Percentiles rank a stretch among this genome's conserved stretches.
Conservation (phyloP, 2,888 invertebrate genomes). For the Tyria jacobaeae region DNA sequence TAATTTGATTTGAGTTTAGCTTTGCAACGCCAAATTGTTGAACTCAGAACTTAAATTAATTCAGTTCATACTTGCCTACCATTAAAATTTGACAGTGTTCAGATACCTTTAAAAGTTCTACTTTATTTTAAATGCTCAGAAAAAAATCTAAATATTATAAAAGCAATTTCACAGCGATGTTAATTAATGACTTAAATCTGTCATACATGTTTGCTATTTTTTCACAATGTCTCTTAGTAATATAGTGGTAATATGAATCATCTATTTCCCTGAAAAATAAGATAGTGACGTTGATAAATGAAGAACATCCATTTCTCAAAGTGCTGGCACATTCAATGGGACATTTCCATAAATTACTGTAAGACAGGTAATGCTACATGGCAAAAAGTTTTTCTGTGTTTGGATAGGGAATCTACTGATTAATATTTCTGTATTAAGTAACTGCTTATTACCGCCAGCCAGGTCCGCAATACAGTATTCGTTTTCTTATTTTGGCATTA, state of each 20-base stretch:
- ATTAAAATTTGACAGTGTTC: background rate
- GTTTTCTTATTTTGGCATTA: too few relatives aligned
- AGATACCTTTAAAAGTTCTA: background rate
- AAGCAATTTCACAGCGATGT: slow-evolving; percentile 16
- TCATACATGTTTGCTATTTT: slow-evolving; percentile 14
- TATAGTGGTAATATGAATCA: slow-evolving; percentile 47
- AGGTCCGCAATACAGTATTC: too few relatives aligned
- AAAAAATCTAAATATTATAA: background rate
- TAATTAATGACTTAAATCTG: slow-evolving; percentile 20
- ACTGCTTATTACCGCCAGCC: too few relatives aligned
- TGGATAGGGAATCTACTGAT: background rate
- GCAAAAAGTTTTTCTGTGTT: slow-evolving; percentile 5
- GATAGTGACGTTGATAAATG: slow-evolving; percentile 71
- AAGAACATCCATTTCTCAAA: slow-evolving; percentile 72
- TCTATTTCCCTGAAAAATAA: slow-evolving; percentile 57
- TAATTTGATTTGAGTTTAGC: too few relatives aligned
- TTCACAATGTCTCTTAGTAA: slow-evolving; percentile 22
- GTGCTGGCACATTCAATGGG: slow-evolving; percentile 64
- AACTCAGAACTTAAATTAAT: too few relatives aligned
- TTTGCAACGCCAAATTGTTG: too few relatives aligned
- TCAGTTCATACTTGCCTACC: background rate
- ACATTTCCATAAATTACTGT: slow-evolving; percentile 63
- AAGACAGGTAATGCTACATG: slow-evolving; percentile 29
- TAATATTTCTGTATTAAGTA: background rate
- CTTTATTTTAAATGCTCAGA: background rate